These are phyloP conservation scores for Pediacus dermestoides DNA, from an alignment of 2,888 invertebrate species.

Conservation along the genomic window DNA sequence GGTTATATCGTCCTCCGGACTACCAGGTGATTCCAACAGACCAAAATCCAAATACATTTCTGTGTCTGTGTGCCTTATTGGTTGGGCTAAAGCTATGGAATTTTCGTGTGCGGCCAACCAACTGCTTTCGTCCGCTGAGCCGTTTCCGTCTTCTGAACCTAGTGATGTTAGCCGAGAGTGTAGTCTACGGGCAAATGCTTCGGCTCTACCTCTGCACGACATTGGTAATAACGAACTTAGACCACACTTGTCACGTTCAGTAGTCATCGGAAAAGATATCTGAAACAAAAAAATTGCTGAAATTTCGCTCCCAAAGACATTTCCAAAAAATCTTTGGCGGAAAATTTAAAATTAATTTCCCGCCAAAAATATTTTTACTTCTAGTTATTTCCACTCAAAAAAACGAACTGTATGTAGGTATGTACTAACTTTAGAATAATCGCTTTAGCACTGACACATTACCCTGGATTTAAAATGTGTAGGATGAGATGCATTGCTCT, in stretches of 20 bases:
- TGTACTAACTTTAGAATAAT: too few relatives aligned
- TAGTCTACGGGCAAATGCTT: constrained; percentile 74
- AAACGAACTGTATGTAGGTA: too few relatives aligned
- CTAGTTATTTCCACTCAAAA: too few relatives aligned
- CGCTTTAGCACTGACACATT: neutral
- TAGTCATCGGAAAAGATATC: constrained; percentile 31
- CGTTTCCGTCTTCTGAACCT: constrained; percentile 54
- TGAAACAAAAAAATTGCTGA: too few relatives aligned
- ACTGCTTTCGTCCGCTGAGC: constrained; percentile 31
- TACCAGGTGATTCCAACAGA: constrained; percentile 64
- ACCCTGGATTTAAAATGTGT: neutral
- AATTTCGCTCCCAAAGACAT: too few relatives aligned
- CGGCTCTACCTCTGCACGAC: constrained; percentile 77
- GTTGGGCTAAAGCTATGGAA: constrained; percentile 48
- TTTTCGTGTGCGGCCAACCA: constrained; percentile 41
- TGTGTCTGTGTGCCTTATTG: constrained; percentile 48
- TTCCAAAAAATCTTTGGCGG: too few relatives aligned
- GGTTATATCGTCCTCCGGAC: constrained; percentile 58
- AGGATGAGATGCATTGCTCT: neutral
- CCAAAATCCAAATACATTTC: constrained; percentile 61
- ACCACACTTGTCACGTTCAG: constrained; percentile 60
- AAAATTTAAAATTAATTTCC: too few relatives aligned
- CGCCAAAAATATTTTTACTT: too few relatives aligned
- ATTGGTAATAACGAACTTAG: constrained; percentile 68
- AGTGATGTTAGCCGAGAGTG: constrained; percentile 71